Base-by-base conservation (phyloP, 2,888 invertebrate species). In the Plutella xylostella region DNA sequence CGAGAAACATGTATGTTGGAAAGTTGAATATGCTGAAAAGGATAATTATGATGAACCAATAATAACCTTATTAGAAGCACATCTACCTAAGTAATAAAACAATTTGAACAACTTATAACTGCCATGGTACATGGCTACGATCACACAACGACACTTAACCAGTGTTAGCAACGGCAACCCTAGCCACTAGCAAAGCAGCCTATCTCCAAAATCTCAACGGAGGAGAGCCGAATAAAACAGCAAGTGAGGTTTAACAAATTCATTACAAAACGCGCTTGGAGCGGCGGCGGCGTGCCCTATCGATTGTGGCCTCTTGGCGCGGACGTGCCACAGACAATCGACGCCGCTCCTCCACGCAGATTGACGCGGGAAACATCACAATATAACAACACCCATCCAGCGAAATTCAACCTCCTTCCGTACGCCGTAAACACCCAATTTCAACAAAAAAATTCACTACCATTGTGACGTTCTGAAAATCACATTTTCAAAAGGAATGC, bases 251-350 rank as follows among this genome's bases (percentile, higher is more conserved):
- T 63, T 80, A 79, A 80, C 80, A 79, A 79, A 80, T 80, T 80
- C 79, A 80, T 80, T 79, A 79, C 76, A 72, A 76, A 78, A 78
- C 79, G 74, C 79, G 77, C 75, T 69, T n/a, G n/a, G n/a, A n/a
- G n/a, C n/a, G n/a, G n/a, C n/a, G n/a, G n/a, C n/a, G n/a, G n/a
- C 80, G 80, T 80, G 80, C 79, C 73, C 75, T 79, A 80, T 80
- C 80, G 80, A 80, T 80, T 80, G 79, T 77, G 76, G 75, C 73
- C 77, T 77, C 76, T 77, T 77, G 66, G 66, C 69, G 60, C 75
- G 78, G 75, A 80, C 80, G 80, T 80, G 80, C 79, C 78, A 64
- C 68, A 78, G 74, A 80, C 80, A 80, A 80, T 80, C 78, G 77
- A 69, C 73, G 75, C 76, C 77, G 80, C 80, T 80, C 78, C 78